Evolutionary conservation across 1,140 invertebrate genomes (phyloP).

Genomic region (Notospermus geniculatus): DNA sequence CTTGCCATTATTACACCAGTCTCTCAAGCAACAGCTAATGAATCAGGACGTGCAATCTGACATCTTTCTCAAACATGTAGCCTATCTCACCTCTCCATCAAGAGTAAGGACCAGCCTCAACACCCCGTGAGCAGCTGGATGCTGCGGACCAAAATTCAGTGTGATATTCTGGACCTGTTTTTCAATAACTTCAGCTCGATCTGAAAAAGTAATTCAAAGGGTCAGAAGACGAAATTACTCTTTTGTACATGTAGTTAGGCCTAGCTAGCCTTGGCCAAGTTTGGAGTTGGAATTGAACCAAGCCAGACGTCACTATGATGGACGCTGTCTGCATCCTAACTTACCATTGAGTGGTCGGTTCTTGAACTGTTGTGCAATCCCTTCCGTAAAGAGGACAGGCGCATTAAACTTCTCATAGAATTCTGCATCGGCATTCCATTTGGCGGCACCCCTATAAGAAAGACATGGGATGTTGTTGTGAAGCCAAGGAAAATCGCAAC

Average conservation of each 20-base stretch:
- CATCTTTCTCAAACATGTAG: too few relatives aligned
- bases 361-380: background rate
- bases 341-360: conserved; percentile 6
- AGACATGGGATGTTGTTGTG: too few relatives aligned
- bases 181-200: conserved; percentile 26
- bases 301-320: too few relatives aligned
- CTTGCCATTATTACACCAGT: too few relatives aligned
- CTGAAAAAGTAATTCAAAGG: conserved; percentile 14
- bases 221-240: too few relatives aligned
- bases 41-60: too few relatives aligned
- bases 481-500: too few relatives aligned
- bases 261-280: too few relatives aligned
- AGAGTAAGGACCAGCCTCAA: conserved; percentile 90
- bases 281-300: too few relatives aligned
- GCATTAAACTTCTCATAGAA: conserved; percentile 1
- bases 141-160: conserved; percentile 97
- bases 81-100: conserved; percentile 88
- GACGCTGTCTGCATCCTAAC: too few relatives aligned
- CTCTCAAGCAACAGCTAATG: too few relatives aligned
- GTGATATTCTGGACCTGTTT: conserved; percentile 77
- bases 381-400: background rate
- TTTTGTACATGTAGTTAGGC: too few relatives aligned
- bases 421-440: background rate
- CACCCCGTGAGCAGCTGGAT: conserved; percentile 98
- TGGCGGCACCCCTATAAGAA: background rate